Evolutionary conservation across 2,113 vertebrate genomes (phyloP).

Genomic region (Lates calcarifer): DNA sequence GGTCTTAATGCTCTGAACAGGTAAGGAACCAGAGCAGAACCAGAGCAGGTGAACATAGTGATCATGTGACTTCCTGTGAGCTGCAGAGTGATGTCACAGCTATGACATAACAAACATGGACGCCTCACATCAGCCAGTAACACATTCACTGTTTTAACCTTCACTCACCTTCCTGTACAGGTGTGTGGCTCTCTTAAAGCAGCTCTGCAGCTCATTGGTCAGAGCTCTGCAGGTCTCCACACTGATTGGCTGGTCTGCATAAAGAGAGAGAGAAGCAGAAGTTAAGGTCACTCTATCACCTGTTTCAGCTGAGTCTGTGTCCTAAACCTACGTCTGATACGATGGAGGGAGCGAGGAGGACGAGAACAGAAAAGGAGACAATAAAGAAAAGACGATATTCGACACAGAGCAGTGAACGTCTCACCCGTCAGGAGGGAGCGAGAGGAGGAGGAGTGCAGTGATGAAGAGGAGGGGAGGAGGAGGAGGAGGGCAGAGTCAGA

Average conservation of each 20-base stretch:
- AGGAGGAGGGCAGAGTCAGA: conserved; percentile 37
- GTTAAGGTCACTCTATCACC: conserved; percentile 5
- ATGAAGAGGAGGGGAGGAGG: conserved; percentile 33
- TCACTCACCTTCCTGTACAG: conserved; percentile 90
- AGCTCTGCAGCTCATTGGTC: conserved; percentile 90
- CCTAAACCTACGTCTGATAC: too few species aligned
- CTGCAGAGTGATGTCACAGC: too few species aligned
- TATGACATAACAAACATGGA: too few species aligned
- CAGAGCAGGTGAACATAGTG: too few species aligned
- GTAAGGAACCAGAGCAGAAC: too few species aligned
- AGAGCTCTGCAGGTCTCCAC: conserved; percentile 90
- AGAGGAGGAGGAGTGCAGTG: conserved; percentile 34
- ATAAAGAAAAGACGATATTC: background rate
- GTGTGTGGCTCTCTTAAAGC: conserved; percentile 87
- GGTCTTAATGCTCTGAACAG: too few species aligned
- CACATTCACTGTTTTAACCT: too few species aligned
- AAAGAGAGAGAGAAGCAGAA: background rate
- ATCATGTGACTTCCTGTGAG: too few species aligned
- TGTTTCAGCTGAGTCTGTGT: too few species aligned
- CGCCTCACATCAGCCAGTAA: too few species aligned
- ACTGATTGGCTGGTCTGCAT: conserved; percentile 83
- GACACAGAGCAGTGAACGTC: conserved; percentile 12
- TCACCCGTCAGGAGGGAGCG: conserved; percentile 53
- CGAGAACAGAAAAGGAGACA: background rate
- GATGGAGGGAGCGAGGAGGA: background rate